Conservation (phyloP, 2,888 invertebrate species). For the Chaetogeoica ovagalla region DNA sequence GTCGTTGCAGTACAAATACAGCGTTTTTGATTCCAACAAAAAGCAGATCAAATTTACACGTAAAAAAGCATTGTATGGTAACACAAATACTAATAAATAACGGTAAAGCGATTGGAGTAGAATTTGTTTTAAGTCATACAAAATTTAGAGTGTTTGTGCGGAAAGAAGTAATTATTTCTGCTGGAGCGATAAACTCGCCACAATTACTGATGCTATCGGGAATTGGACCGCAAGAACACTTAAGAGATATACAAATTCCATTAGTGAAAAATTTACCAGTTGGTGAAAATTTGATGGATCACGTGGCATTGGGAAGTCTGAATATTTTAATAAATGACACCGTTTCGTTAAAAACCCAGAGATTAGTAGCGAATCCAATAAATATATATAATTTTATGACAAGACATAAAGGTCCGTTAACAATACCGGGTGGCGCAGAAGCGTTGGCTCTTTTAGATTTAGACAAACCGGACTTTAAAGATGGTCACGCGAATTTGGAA, state of each 20-base stretch:
- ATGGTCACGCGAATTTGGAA: no score
- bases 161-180: conserved; percentile 75
- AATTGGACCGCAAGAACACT: conserved; percentile 65
- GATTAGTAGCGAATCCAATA: conserved; percentile 58
- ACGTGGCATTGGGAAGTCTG: conserved; percentile 69
- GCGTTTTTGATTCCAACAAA: conserved; percentile 69
- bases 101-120: conserved; percentile 66
- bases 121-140: conserved; percentile 64
- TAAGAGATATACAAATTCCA: no score
- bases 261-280: conserved; percentile 64
- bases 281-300: conserved; percentile 73
- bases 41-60: conserved; percentile 66
- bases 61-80: conserved; percentile 67
- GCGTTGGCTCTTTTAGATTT: conserved; percentile 64
- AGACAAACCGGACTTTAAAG: no score
- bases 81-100: conserved; percentile 66
- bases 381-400: conserved; percentile 64
- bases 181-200: conserved; percentile 77
- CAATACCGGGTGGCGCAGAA: conserved; percentile 70
- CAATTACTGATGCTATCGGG: conserved; percentile 80
- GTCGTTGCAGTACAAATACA: conserved; percentile 69
- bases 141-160: conserved; percentile 65
- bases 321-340: conserved; percentile 63
- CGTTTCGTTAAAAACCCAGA: conserved; percentile 58
- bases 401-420: conserved; percentile 64